phyloP scores from a whole-genome alignment of 2,113 vertebrate genomes.

The Tyto alba region DNA sequence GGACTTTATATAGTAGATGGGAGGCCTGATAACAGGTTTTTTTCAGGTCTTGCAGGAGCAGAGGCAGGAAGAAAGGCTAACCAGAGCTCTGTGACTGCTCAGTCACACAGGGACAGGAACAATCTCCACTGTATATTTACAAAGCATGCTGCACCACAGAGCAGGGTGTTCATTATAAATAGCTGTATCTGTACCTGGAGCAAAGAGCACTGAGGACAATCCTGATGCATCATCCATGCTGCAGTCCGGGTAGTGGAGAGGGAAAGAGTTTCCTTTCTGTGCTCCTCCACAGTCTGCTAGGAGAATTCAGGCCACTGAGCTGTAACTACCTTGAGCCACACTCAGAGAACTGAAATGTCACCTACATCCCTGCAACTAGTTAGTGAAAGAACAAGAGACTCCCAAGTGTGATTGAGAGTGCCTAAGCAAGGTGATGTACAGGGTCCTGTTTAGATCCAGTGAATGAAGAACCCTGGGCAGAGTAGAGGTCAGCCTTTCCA shows the following conservation, averaged over 20 bases:
- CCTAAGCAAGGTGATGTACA: not conserved
- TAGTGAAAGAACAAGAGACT: not conserved
- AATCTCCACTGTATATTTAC: not conserved
- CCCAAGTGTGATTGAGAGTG: not conserved
- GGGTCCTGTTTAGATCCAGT: not conserved
- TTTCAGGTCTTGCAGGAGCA: not conserved
- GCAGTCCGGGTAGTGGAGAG: not conserved
- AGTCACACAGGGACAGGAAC: not conserved
- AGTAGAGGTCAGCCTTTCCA: not conserved
- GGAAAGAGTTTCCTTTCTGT: not conserved
- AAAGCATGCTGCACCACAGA: not conserved
- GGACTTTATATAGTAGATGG: not conserved
- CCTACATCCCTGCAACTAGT: not conserved
- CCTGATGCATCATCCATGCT: not conserved
- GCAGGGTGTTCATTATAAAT: not conserved
- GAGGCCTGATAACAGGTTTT: not conserved
- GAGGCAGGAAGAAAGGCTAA: not conserved
- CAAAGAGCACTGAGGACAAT: not conserved
- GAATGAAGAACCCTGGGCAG: not conserved
- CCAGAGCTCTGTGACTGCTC: not conserved
- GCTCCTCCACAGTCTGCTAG: not conserved
- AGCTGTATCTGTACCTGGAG: not conserved
- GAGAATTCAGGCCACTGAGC: not conserved
- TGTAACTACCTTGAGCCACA: not conserved
- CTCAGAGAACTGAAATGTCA: not conserved